Base-by-base conservation (phyloP, 2,888 invertebrate species). In the Orchestes rusci region DNA sequence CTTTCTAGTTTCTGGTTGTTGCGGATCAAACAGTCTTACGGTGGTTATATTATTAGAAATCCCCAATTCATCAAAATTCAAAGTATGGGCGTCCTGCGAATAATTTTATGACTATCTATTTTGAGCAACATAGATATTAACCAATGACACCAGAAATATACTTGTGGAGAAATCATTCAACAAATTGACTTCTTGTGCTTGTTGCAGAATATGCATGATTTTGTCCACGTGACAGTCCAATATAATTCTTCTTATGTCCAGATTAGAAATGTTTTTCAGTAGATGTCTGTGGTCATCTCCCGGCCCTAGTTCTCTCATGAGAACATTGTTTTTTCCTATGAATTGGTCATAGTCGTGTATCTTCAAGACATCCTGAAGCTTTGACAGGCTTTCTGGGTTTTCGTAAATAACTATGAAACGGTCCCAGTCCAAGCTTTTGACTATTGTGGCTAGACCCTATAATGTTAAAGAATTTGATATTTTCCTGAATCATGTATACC, bases 151-250 rank as follows among this genome's bases (percentile, higher is more conserved):
- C 36, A 82, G 61, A 39, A 82, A 69, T 55, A 76, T 80, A 58
- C 73, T 75, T 67, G 85, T 82, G 16, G 56, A 58, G 58, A 83
- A 80, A 3, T 81, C 83, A 18, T 42, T 19, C 53, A 91, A 72
- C 70, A 93, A 77, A 48, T 85, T 84, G 3, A 94, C 77, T 64
- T 85, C 80, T 54, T 80, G 76, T 1, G 91, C 89, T 69, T 92
- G 85, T n/a, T 72, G 68, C 37, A 69, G 53, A 42, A 67, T 55
- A 15, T 71, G 68, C 1, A 74, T 53, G 8, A 88, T 72, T 54
- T 79, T 77, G 5, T 80, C 76, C 0, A 77, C 69, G 3, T 77
- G 71, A 59, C 89, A 86, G 60, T 91, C 89, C 18, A 93, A 56
- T 3, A 93, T 71, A 33, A 92, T 78, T 55, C 82, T 81, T 43